phyloP scores from a whole-genome alignment of 2,888 invertebrate species.

The Petrolisthes manimaculis region DNA sequence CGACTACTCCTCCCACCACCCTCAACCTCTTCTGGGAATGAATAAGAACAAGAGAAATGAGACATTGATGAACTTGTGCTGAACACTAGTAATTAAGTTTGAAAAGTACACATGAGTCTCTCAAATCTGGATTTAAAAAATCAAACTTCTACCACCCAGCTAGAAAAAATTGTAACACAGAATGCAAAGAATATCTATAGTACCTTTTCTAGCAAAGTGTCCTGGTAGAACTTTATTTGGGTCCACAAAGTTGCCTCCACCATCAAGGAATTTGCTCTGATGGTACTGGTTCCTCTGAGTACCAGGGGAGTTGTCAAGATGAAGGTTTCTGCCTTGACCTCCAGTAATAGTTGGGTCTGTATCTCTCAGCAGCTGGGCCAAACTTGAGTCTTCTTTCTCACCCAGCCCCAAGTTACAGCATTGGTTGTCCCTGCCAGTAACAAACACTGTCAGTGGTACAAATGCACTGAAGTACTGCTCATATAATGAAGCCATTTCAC shows the following conservation, averaged over 20 bases:
- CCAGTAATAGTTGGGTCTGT: slow-evolving; percentile 67
- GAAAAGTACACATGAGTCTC: no score
- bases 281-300: slow-evolving; percentile 45
- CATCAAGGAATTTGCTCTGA: slow-evolving; percentile 67
- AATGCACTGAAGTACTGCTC: no score
- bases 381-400: slow-evolving; percentile 70
- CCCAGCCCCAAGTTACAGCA: slow-evolving; percentile 9
- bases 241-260: slow-evolving; percentile 69
- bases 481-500: no score
- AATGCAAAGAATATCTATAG: background rate
- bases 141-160: no score
- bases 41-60: no score
- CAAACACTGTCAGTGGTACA: no score
- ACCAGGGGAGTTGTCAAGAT: slow-evolving; percentile 16
- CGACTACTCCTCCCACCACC: slow-evolving; percentile 7
- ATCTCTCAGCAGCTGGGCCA: slow-evolving; percentile 73
- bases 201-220: slow-evolving; percentile 64
- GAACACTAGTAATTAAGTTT: no score
- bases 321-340: slow-evolving; percentile 4
- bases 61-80: no score
- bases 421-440: slow-evolving; percentile 24
- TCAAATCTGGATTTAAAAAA: no score
- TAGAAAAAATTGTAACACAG: no score
- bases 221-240: slow-evolving; percentile 66
- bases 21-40: slow-evolving; percentile 35